Conservation (phyloP, 2,113 vertebrate species). For the Glaucomys volans region DNA sequence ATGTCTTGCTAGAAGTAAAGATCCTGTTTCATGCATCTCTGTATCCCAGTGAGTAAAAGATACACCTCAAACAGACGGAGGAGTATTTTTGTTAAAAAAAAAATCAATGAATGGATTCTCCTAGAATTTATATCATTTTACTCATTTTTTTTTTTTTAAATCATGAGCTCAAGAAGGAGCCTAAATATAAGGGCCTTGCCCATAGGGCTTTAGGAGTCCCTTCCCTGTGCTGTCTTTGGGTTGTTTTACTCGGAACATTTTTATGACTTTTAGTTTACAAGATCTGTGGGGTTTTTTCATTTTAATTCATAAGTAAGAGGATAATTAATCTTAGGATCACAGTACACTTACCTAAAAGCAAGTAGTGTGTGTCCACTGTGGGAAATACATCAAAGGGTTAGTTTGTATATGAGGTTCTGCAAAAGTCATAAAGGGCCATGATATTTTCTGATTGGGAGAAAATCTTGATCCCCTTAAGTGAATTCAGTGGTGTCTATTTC, state of each 20-base stretch:
- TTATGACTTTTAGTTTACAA: conserved; percentile 74
- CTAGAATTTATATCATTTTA: conserved; percentile 55
- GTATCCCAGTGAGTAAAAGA: neutral
- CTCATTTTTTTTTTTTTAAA: conserved; percentile 44
- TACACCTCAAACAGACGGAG: neutral
- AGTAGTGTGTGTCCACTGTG: neutral
- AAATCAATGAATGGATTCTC: neutral
- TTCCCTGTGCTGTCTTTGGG: neutral
- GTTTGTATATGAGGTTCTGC: neutral
- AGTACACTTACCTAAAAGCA: neutral
- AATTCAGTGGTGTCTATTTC: neutral
- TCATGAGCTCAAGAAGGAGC: conserved; percentile 53
- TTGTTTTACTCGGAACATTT: conserved; percentile 60
- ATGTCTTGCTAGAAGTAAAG: neutral
- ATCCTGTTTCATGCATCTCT: neutral
- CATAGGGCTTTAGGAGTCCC: conserved; percentile 33
- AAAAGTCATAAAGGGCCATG: neutral
- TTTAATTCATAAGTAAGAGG: conserved; percentile 40
- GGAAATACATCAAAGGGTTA: neutral
- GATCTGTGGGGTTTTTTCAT: conserved; percentile 28
- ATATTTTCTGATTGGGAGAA: neutral
- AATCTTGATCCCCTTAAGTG: neutral
- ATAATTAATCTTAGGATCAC: conserved; percentile 12
- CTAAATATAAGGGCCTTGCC: conserved; percentile 44
- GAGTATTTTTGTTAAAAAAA: neutral